These are phyloP conservation scores for Eueremaeus valkanovi DNA, from an alignment of 2,888 invertebrate species.

Conservation along the genomic window DNA sequence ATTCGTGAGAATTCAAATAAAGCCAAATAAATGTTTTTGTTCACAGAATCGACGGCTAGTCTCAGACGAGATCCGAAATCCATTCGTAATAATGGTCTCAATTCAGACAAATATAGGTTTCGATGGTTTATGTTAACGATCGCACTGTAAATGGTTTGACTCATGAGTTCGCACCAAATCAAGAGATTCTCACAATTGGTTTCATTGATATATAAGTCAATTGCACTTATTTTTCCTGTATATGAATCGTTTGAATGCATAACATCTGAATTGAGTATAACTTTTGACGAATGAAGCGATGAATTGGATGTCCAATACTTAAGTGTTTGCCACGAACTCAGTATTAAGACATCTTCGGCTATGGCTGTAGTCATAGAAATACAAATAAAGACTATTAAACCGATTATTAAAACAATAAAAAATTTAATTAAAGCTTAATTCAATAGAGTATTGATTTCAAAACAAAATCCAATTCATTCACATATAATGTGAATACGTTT, in stretches of 20 bases:
- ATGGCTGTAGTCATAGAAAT: too few relatives aligned
- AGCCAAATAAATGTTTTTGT: neutral
- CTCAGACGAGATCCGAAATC: slow-evolving; percentile 11
- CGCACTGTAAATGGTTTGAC: slow-evolving; percentile 4
- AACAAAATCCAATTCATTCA: too few relatives aligned
- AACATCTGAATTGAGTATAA: neutral
- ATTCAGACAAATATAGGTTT: neutral
- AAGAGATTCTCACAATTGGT: neutral
- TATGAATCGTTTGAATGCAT: neutral
- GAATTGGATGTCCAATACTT: neutral
- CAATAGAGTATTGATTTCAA: too few relatives aligned
- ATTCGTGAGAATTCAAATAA: slow-evolving; percentile 12
- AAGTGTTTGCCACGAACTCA: slow-evolving; percentile 9
- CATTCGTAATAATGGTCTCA: neutral
- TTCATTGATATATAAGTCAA: neutral
- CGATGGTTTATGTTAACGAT: neutral
- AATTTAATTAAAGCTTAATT: too few relatives aligned
- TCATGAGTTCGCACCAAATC: slow-evolving; percentile 10
- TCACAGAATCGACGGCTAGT: neutral
- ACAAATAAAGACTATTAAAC: too few relatives aligned
- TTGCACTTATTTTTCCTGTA: neutral
- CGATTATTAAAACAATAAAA: too few relatives aligned
- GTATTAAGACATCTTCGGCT: neutral
- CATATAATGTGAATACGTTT: too few relatives aligned
- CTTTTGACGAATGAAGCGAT: slow-evolving; percentile 16